Evolutionary conservation across 64 coral and sea anemone genomes (phyloP).

Genomic region (Actinia equina): DNA sequence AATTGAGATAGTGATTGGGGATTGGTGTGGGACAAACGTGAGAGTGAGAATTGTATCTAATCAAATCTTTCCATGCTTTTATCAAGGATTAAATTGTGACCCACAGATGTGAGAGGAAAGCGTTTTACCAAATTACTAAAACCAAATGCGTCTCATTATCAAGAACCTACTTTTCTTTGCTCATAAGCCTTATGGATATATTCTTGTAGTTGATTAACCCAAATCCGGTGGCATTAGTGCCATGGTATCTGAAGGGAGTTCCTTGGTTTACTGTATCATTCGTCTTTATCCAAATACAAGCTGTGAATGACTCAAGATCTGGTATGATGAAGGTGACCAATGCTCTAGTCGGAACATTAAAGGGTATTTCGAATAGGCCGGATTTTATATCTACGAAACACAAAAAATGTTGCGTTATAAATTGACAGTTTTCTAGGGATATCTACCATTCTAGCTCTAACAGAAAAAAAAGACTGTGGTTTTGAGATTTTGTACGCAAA

Average conservation of each 20-base stretch:
- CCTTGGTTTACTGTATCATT: not conserved
- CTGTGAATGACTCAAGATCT: not conserved
- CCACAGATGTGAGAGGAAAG: too few species aligned
- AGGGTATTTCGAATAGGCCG: not conserved
- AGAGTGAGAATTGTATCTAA: too few species aligned
- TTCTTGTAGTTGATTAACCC: slow-evolving; percentile 1
- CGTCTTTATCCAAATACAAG: not conserved
- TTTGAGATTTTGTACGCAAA: too few species aligned
- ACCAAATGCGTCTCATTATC: too few species aligned
- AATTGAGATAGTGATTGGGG: too few species aligned
- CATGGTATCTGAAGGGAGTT: not conserved
- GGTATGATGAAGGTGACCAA: not conserved
- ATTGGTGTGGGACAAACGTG: too few species aligned
- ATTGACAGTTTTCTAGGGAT: too few species aligned
- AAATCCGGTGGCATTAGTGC: slow-evolving; percentile 2
- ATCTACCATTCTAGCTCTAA: too few species aligned
- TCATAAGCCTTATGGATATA: not conserved
- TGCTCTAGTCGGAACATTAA: not conserved
- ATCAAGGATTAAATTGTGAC: too few species aligned
- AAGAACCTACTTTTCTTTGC: not conserved
- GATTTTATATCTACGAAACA: not conserved
- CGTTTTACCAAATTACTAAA: too few species aligned
- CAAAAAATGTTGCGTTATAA: not conserved
- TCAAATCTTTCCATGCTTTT: too few species aligned
- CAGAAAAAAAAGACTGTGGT: too few species aligned